phyloP scores from a whole-genome alignment of 1,140 invertebrate genomes.

The Mactra quadrangularis region DNA sequence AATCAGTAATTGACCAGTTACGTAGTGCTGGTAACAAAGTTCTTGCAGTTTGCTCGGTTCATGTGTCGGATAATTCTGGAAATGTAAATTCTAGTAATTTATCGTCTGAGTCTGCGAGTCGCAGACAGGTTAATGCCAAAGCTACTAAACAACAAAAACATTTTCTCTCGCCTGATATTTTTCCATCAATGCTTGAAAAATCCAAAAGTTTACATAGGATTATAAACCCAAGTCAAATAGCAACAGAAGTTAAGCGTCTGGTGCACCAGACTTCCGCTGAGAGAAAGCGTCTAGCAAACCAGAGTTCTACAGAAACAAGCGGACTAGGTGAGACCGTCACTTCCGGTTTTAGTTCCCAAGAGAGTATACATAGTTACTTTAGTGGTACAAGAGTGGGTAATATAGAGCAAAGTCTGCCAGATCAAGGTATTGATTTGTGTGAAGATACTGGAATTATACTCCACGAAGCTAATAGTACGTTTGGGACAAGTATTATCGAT shows the following conservation, averaged over 20 bases:
- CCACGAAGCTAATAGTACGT: constrained; percentile 51
- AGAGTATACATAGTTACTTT: constrained; percentile 74
- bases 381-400: constrained; percentile 12
- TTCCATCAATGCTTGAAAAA: constrained; percentile 26
- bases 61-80: neutral
- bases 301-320: constrained; percentile 81
- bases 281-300: constrained; percentile 67
- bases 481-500: constrained; percentile 55
- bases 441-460: constrained; percentile 49
- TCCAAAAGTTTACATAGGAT: neutral
- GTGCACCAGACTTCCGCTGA: neutral
- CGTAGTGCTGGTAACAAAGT: constrained; percentile 2
- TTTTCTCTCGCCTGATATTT: constrained; percentile 21
- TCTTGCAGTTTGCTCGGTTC: constrained; percentile 14
- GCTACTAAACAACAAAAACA: constrained; percentile 19
- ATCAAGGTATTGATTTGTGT: constrained; percentile 56
- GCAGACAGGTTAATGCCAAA: neutral
- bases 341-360: constrained; percentile 78
- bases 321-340: constrained; percentile 79
- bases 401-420: constrained; percentile 6
- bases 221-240: too few relatives aligned
- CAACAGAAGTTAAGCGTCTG: constrained; percentile 19
- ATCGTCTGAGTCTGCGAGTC: too few relatives aligned
- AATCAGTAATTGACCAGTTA: neutral
- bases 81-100: neutral